Conservation (phyloP, 2,797 vertebrate species). For the Craterocephalus amniculus region DNA sequence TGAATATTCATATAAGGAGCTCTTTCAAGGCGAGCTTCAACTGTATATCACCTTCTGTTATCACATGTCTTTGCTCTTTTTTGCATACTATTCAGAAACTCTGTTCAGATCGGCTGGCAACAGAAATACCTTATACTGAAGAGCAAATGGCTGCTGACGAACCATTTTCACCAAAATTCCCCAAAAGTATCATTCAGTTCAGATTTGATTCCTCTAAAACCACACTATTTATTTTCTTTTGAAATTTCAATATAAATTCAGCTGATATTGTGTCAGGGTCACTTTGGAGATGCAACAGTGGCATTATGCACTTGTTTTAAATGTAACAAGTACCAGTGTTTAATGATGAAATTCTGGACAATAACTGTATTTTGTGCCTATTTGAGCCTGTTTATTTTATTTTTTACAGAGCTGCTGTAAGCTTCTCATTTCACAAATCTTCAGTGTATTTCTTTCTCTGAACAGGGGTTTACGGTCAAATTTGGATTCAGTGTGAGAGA, state of each 20-base stretch:
- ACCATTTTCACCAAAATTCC: conserved; percentile 12
- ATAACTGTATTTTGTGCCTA: not conserved
- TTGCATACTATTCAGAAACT: not conserved
- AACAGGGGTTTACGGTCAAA: not conserved
- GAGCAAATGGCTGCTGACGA: not conserved
- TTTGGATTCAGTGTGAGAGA: conserved; percentile 10
- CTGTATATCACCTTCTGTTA: conserved; percentile 3
- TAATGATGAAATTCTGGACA: not conserved
- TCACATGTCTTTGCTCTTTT: not conserved
- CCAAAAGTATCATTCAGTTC: not conserved
- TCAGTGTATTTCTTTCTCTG: conserved; percentile 5
- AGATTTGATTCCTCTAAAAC: conserved; percentile 4
- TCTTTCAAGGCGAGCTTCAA: not conserved
- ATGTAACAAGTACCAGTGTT: too few relatives aligned
- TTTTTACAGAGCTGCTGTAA: not conserved
- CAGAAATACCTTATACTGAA: conserved; percentile 1
- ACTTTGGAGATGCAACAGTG: not conserved
- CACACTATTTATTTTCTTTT: conserved; percentile 6
- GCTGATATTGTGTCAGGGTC: not conserved
- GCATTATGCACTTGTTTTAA: too few relatives aligned
- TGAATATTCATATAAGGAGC: not conserved
- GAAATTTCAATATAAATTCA: not conserved
- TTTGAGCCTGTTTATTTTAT: not conserved
- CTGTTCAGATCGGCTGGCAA: not conserved
- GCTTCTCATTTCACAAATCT: conserved; percentile 25